Evolutionary conservation across 2,113 vertebrate species (phyloP), one percentile per base, ranked within the genome.

Genomic region (Hippoglossus stenolepis): DNA sequence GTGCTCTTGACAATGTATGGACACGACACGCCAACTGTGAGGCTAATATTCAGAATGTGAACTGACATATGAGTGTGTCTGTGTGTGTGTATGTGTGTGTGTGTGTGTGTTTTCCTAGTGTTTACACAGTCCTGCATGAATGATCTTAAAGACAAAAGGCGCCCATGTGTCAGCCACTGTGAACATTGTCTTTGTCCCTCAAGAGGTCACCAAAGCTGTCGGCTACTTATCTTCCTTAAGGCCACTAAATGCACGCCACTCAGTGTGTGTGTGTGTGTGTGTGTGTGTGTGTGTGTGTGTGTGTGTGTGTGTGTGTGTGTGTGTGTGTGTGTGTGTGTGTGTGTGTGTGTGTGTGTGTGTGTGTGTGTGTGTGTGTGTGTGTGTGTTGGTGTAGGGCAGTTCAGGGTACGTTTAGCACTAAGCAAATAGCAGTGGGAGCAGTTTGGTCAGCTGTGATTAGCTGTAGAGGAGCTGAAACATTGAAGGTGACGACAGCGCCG

Each of bases 391-490:
- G 73, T 69, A 21, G 21, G 71, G 71, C 86, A 79, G 73, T 64
- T 84, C 66, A 74, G 85, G 81, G 68, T 58, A 67, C 66, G 45
- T 86, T 90, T 85, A 75, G 80, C 85, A 79, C 77, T 38, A 43
- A 87, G 62, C 78, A 68, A 93, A 88, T 75, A 89, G 89, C 91
- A 85, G 79, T 58, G 76, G 79, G 85, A 92, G 90, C 92, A 89
- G 77, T 91, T 90, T 91, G 89, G 93, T 94, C 92, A 92, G 88
- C 83, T 87, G 89, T 85, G 93, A 95, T 94, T 93, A 94, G 89
- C 68, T 5, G 83, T 21, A 75, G 85, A 85, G 77, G 65, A 67
- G 68, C 83, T 91, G 90, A 93, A 91, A 87, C 83, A 83, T 74
- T 91, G 89, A 93, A 93, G 93, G 94, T 94, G 89, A 88, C 88